Conservation (phyloP, 2,113 vertebrate species). For the Sula dactylatra region DNA sequence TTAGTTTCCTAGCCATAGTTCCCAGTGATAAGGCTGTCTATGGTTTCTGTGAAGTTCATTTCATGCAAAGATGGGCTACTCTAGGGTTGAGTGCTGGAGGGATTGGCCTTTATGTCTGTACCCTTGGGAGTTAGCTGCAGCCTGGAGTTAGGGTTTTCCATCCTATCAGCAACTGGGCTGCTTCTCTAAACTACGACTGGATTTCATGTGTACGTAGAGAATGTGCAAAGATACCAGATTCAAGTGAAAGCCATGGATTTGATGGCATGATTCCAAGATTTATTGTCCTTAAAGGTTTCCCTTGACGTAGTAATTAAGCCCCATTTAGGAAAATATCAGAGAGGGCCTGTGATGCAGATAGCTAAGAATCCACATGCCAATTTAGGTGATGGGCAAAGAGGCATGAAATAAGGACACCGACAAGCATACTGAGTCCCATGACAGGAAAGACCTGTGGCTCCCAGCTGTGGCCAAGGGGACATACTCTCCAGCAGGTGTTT, state of each 20-base stretch:
- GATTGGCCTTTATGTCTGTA: neutral
- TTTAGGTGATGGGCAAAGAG: neutral
- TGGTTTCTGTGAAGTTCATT: neutral
- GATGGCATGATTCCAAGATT: neutral
- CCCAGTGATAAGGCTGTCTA: neutral
- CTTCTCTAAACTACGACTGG: neutral
- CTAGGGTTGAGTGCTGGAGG: neutral
- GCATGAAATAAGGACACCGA: neutral
- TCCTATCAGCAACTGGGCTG: neutral
- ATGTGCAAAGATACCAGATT: neutral
- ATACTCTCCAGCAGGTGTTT: neutral
- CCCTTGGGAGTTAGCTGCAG: neutral
- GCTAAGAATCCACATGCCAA: neutral
- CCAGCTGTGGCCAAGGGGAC: neutral
- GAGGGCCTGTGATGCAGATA: neutral
- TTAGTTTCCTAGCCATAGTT: neutral
- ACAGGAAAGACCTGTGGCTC: neutral
- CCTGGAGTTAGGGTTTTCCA: neutral
- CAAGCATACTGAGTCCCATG: neutral
- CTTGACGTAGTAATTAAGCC: neutral
- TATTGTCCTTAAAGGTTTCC: neutral
- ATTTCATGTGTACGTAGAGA: neutral
- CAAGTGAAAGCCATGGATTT: neutral
- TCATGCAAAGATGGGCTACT: neutral
- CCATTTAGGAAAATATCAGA: neutral